A percentile compares a stretch with the other conserved stretches of the same genome.
Evolutionary conservation across 2,888 invertebrate genomes (phyloP).

Genomic region (Nomada ferruginata): DNA sequence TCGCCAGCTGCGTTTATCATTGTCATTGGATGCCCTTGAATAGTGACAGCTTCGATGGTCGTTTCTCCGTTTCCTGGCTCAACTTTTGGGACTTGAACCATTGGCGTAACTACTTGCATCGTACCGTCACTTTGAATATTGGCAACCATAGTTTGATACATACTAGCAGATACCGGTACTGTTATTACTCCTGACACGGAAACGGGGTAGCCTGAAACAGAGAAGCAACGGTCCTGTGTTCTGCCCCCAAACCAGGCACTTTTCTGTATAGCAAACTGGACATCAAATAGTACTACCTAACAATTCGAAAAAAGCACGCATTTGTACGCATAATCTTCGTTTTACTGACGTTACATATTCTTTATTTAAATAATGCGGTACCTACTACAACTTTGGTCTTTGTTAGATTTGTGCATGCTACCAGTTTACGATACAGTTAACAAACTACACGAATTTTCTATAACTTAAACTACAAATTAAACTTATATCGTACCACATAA

Average conservation of each 20-base stretch:
- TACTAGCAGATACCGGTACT: slow-evolving; percentile 96
- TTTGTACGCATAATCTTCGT: background rate
- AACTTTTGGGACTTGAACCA: slow-evolving; percentile 93
- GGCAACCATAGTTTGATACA: slow-evolving; percentile 98
- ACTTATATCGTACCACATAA: slow-evolving; percentile 21
- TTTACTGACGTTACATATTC: background rate
- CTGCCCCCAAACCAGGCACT: slow-evolving; percentile 51
- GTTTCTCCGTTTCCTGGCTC: slow-evolving; percentile 91
- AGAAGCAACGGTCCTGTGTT: slow-evolving; percentile 68
- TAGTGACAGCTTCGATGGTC: slow-evolving; percentile 90
- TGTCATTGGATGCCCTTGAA: slow-evolving; percentile 93
- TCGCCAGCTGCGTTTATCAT: slow-evolving; percentile 88
- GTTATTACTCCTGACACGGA: slow-evolving; percentile 97
- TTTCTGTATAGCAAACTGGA: slow-evolving; percentile 68
- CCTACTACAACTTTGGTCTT: background rate
- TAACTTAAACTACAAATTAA: slow-evolving; percentile 19
- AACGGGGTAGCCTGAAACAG: slow-evolving; percentile 89
- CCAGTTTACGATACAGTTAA: slow-evolving; percentile 63
- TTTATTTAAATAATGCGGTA: slow-evolving; percentile 23
- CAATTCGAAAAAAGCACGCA: background rate
- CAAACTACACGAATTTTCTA: slow-evolving; percentile 29
- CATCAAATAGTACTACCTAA: slow-evolving; percentile 20
- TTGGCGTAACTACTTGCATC: slow-evolving; percentile 92
- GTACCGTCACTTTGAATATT: slow-evolving; percentile 94
- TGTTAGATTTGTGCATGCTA: slow-evolving; percentile 24